These are phyloP conservation scores for Drosophila stalkeri DNA, from an alignment of 2,888 invertebrate genomes.

Conservation along the genomic window DNA sequence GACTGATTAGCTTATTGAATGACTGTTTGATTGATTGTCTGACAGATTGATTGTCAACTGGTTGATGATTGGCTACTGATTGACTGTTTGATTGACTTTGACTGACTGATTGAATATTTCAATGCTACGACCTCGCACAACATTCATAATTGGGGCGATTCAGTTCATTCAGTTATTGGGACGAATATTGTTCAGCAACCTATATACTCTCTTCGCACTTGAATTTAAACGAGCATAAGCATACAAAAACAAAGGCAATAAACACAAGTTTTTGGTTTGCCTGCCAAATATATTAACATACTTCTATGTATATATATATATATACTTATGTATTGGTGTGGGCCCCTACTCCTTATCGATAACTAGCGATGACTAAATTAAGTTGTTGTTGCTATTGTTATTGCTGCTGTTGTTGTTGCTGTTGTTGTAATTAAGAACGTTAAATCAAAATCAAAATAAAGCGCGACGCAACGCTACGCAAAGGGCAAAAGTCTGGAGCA, in stretches of 20 bases:
- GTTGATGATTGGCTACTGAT: not conserved
- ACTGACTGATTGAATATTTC: no score
- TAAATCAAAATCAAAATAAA: conserved; percentile 68
- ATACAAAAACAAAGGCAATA: conserved; percentile 8
- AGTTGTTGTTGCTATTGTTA: conserved; percentile 35
- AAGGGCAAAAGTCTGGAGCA: conserved; percentile 23
- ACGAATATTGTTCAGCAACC: not conserved
- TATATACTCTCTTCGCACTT: not conserved
- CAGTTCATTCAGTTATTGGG: not conserved
- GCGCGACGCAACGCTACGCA: conserved; percentile 12
- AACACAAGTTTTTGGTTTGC: conserved; percentile 45
- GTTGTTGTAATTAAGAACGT: conserved; percentile 60
- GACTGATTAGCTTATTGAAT: no score
- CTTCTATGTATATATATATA: not conserved
- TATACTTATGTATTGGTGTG: not conserved
- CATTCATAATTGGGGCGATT: no score
- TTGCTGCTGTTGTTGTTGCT: conserved; percentile 26
- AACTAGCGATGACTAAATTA: conserved; percentile 74
- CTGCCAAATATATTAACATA: conserved; percentile 3
- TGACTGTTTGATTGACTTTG: not conserved
- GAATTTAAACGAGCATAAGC: not conserved
- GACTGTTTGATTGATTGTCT: not conserved
- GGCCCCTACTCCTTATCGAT: conserved; percentile 46
- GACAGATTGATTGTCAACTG: not conserved
- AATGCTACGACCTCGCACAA: no score